Percentiles rank a stretch among this genome's conserved stretches.
Evolutionary conservation across 2,797 vertebrate genomes (phyloP).

Genomic region (Gymnothorax reevesii): DNA sequence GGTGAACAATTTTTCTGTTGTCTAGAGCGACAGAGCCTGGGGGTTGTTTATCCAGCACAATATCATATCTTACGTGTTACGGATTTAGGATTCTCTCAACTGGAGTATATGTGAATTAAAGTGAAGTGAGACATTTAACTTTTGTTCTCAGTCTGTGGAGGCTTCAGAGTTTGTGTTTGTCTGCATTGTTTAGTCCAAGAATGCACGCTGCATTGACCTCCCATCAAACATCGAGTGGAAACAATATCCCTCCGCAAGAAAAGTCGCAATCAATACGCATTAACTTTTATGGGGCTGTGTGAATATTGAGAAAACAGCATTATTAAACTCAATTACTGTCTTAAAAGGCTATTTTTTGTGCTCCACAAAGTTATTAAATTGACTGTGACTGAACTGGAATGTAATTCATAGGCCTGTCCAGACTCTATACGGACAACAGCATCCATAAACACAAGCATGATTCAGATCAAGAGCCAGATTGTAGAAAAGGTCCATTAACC

Average conservation of each 20-base stretch:
- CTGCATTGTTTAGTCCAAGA: not conserved
- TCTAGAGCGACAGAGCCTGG: not conserved
- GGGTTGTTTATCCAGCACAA: not conserved
- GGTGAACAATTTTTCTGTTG: not conserved
- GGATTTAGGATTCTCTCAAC: not conserved
- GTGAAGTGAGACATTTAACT: not conserved
- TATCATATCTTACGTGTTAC: not conserved
- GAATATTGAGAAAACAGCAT: not conserved
- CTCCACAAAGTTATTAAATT: slow-evolving; percentile 8
- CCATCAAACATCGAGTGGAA: not conserved
- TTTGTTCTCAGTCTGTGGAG: not conserved
- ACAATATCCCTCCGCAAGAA: not conserved
- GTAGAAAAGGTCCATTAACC: not conserved
- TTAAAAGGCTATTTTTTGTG: not conserved
- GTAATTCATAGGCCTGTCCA: not conserved
- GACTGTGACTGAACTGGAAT: not conserved
- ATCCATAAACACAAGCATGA: not conserved
- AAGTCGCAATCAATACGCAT: not conserved
- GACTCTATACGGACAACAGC: not conserved
- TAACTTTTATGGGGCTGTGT: not conserved
- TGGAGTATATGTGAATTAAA: not conserved
- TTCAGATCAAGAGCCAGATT: not conserved
- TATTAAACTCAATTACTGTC: not conserved
- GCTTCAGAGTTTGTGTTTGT: not conserved
- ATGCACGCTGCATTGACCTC: not conserved